Evolutionary conservation across 2,888 invertebrate species (phyloP).

Genomic region (Pandemis heparana): DNA sequence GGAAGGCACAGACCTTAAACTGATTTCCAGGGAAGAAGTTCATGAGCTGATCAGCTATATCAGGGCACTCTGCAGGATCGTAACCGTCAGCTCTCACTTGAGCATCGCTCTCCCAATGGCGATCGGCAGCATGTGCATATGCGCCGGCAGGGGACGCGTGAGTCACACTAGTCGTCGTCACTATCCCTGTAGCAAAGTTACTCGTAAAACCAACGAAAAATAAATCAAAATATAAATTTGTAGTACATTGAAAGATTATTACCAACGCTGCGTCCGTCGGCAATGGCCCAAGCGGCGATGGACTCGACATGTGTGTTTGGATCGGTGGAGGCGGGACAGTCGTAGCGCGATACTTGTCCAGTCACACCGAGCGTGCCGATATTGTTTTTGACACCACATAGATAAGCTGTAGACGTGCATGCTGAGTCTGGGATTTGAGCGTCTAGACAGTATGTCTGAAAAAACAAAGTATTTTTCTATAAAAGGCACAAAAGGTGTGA

Average conservation of each 20-base stretch:
- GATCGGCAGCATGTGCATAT: slow-evolving; percentile 88
- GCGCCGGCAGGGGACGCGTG: slow-evolving; percentile 91
- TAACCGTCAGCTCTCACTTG: slow-evolving; percentile 67
- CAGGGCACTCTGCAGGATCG: slow-evolving; percentile 72
- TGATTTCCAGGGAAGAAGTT: slow-evolving; percentile 87
- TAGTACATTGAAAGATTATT: neutral
- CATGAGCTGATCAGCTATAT: slow-evolving; percentile 90
- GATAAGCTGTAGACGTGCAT: slow-evolving; percentile 89
- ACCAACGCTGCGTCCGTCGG: slow-evolving; percentile 72
- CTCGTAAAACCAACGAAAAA: neutral
- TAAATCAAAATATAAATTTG: neutral
- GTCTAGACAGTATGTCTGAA: slow-evolving; percentile 85
- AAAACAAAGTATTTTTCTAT: neutral
- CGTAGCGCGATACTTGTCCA: slow-evolving; percentile 82
- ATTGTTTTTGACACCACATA: slow-evolving; percentile 89
- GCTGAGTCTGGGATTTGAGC: slow-evolving; percentile 90
- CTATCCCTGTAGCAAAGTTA: slow-evolving; percentile 77
- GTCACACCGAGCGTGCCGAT: slow-evolving; percentile 88
- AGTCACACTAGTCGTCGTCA: slow-evolving; percentile 92
- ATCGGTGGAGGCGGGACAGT: slow-evolving; percentile 84
- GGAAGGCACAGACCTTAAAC: slow-evolving; percentile 82
- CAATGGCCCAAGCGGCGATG: slow-evolving; percentile 88
- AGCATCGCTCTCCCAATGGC: slow-evolving; percentile 91
- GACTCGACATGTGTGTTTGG: slow-evolving; percentile 84
- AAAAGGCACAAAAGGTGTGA: neutral